These are phyloP conservation scores for Rotaria macrura DNA, from an alignment of 2,888 invertebrate species.

Conservation along the genomic window DNA sequence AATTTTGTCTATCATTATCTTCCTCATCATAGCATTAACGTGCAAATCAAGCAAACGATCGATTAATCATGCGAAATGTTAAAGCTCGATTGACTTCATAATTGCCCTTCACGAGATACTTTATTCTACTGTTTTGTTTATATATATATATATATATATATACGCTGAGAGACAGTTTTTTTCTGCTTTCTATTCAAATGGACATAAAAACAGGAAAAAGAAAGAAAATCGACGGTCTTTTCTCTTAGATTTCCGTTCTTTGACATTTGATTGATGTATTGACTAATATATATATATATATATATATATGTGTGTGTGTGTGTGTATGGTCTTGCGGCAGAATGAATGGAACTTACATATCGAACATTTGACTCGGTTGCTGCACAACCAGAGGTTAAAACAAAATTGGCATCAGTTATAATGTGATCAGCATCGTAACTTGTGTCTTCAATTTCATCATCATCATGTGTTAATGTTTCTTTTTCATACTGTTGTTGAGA, in stretches of 20 bases:
- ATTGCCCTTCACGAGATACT: not conserved
- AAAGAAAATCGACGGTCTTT: not conserved
- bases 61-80: not conserved
- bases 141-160: not conserved
- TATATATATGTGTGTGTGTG: too few species aligned
- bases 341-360: not conserved
- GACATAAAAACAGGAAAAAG: not conserved
- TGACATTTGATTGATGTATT: not conserved
- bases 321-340: not conserved
- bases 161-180: not conserved
- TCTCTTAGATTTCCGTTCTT: not conserved
- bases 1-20: not conserved
- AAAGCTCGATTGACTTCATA: not conserved
- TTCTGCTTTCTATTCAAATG: not conserved
- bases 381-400: not conserved
- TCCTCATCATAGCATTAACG: not conserved
- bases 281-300: not conserved
- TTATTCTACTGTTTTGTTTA: not conserved
- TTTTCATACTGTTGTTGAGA: not conserved
- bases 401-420: conserved; percentile 18
- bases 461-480: not conserved
- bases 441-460: conserved; percentile 14
- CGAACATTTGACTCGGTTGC: not conserved
- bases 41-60: not conserved
- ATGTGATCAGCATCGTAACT: conserved; percentile 18